Base-by-base conservation (phyloP, 2,113 vertebrate species). In the Phaetusa simplex region DNA sequence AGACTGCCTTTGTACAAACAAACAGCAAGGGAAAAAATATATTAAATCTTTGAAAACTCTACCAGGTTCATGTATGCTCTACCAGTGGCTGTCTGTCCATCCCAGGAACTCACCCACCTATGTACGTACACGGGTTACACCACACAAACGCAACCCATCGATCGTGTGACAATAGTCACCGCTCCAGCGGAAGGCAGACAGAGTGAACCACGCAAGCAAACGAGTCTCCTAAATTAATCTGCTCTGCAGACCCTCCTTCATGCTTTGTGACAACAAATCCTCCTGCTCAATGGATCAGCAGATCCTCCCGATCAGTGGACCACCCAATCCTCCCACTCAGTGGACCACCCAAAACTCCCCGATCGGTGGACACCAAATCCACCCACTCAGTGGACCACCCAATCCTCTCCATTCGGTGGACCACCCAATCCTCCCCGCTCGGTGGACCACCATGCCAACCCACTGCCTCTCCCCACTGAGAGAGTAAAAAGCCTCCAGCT, bases 131-230 rank as follows among this genome's bases (percentile, higher is more conserved):
- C 16, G 14, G 69, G 38, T 34, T 49, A 65, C 42, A 5, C 30
- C 23, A 34, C 55, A 22, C 58, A 53, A 29, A 45, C 45, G 50
- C 36, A 26, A 13, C 5, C 47, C 69, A 29, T 9, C 17, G 36
- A 50, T 0, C 11, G 34, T 9, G 23, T 13, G 40, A 61, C 55
- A 55, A 58, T 3, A 43, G 70, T 7, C 47, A 21, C 2, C 0
- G 1, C 55, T 40, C 52, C 50, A 42, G 5, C 0, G 0, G 29
- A 65, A 69, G 55, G 43, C 34, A 61, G 16, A 17, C 43, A 32
- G 69, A 70, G 47, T 7, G 2, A 94, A 66, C 36, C 27, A 52
- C 4, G 5, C 22, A 21, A 53, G 52, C 24, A 78, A 84, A 72
- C 1, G 0, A 61, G 24, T 7, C 53, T 11, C 15, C 42, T 32